Evolutionary conservation across 1,140 invertebrate genomes (phyloP), one percentile per base, ranked within the genome.

Genomic region (Ceratoteleas bidentatus): DNA sequence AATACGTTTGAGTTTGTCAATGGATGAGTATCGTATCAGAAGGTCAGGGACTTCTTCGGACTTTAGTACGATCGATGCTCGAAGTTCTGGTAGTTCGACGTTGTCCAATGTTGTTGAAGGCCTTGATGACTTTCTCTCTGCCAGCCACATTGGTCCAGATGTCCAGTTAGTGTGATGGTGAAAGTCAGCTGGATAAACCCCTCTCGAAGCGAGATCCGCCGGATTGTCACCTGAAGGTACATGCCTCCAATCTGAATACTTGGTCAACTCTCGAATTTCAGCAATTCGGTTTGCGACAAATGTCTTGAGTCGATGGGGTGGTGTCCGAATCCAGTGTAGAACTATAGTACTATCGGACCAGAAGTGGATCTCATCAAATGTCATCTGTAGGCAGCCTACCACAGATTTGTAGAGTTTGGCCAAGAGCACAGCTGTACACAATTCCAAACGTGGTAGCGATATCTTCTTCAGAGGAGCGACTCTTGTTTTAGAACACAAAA

Each of bases 391-490:
- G n/a, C 10, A n/a, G 5, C 13, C n/a, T 10, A 47, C 6, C 5
- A 47, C 45, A 0, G 45, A n/a, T 47, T 47, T 14, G 13, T 13
- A 47, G 5, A 47, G 45, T 13, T 13, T 47, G 8, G 45, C 45
- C 13, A 47, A 13, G 6, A 47, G 11, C n/a, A 47, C 10, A n/a
- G 45, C 45, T 13, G 45, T 11, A 14, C 45, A 47, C 45, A 47
- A 6, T 14, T 47, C 45, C 13, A 47, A 47, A 47, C 45, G 45
- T 13, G 45, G 45, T 13, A 62, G 15, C 0, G 60, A 62, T 10
- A 36, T 11, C 14, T 50, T 62, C 14, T 62, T 62, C 13, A 62
- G 9, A 0, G 60, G 45, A 15, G 60, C 60, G 4, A 62, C 60
- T 15, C 45, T 11, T 0, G 60, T 62, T 16, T 62, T 49, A 0